Base-by-base conservation (phyloP, 2,113 vertebrate genomes). In the Chlorodrepanis virens region DNA sequence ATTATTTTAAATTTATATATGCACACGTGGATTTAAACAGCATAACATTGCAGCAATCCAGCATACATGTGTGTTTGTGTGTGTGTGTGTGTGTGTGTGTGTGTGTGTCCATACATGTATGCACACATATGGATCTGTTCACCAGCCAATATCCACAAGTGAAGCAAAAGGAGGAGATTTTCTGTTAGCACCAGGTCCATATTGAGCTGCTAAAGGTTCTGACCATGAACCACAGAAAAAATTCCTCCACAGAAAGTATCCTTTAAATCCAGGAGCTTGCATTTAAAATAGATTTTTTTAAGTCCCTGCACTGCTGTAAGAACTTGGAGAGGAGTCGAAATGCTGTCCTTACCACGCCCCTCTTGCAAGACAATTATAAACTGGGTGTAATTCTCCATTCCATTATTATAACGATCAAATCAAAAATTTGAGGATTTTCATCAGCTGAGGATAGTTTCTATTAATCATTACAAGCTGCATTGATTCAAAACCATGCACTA, bases 161-260 rank as follows among this genome's bases (percentile, higher is more conserved):
- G 29, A 71, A 65, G 25, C 60, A 65, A 79, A 84, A 78, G 23
- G 33, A 77, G 33, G 39, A 15, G 8, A 28, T 4, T 39, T 14
- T 39, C 40, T 23, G 5, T 50, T 31, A 49, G 23, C 17, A 42
- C 2, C 4, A 76, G n/a, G 29, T 44, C 24, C 0, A 0, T 35
- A 24, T 5, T 39, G 45, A n/a, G 31, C 81, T 87, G 42, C 25
- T 64, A 50, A 79, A 79, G 6, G 9, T 69, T 93, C 83, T 82
- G 37, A 53, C 37, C 74, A 57, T 29, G 91, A 75, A 44, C 14
- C 57, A 53, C 53, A 60, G 33, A 75, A 82, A 35, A 65, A 87
- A 84, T 40, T 84, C 57, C 50, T 54, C 25, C 49, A 82, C 20
- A 53, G 21, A 76, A 69, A 61, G 18, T 49, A 37, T 21, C 16